These are phyloP conservation scores for Nycticebus coucang DNA, from an alignment of 2,113 vertebrate genomes.

Conservation along the genomic window DNA sequence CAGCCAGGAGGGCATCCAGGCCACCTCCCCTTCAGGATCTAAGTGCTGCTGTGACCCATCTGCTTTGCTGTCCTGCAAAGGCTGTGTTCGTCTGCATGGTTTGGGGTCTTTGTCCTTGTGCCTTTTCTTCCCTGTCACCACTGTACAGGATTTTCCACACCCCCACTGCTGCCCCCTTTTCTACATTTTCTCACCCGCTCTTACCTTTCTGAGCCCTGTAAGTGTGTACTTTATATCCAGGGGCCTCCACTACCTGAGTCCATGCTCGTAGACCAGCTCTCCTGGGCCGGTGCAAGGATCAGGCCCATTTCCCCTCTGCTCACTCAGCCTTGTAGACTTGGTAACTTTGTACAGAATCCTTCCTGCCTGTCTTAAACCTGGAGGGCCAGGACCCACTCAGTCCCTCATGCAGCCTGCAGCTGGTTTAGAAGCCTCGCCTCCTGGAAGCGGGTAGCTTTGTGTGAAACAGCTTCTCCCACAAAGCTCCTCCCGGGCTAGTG, in stretches of 20 bases:
- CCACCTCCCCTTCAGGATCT: constrained; percentile 62
- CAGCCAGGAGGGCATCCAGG: background rate
- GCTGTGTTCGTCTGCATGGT: constrained; percentile 86
- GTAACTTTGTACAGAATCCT: constrained; percentile 82
- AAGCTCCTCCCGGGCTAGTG: background rate
- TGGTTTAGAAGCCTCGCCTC: constrained; percentile 41
- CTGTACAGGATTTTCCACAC: constrained; percentile 75
- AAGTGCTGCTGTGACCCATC: constrained; percentile 70
- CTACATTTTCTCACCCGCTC: constrained; percentile 66
- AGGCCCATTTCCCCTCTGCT: background rate
- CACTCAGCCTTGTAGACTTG: background rate
- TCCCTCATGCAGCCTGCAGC: background rate
- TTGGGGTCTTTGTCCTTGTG: constrained; percentile 87
- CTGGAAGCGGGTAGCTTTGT: background rate
- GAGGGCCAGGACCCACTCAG: constrained; percentile 25
- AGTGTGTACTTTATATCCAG: constrained; percentile 87
- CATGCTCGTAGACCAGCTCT: background rate
- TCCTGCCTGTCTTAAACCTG: constrained; percentile 74
- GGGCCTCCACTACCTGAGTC: background rate
- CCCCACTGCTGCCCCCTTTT: constrained; percentile 82
- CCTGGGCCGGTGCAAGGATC: background rate
- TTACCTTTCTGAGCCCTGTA: constrained; percentile 84
- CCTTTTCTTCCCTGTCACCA: constrained; percentile 87
- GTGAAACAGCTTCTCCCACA: background rate
- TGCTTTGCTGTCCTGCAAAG: constrained; percentile 89